Evolutionary conservation across 2,888 invertebrate genomes (phyloP).

Genomic region (Lingula anatina): DNA sequence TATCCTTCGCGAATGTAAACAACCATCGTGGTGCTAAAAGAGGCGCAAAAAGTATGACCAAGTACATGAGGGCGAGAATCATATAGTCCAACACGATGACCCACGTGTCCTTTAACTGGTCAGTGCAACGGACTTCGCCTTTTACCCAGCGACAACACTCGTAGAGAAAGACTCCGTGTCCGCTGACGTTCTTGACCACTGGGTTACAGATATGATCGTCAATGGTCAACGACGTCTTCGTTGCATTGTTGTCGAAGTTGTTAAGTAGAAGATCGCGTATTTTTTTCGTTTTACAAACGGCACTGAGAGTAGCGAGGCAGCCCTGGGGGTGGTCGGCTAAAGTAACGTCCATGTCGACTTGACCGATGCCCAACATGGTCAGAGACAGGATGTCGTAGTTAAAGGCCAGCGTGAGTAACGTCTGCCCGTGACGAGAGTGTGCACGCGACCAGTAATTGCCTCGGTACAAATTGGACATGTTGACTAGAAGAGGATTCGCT

Average conservation of each 20-base stretch:
- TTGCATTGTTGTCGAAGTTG: conserved; percentile 14
- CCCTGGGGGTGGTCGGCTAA: conserved; percentile 33
- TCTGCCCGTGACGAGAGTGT: conserved; percentile 37
- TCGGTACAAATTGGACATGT: no score
- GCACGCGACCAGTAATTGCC: conserved; percentile 44
- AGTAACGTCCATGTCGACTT: conserved; percentile 25
- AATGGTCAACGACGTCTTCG: conserved; percentile 1
- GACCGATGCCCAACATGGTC: conserved; percentile 39
- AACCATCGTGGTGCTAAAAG: conserved; percentile 33
- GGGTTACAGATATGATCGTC: conserved; percentile 35
- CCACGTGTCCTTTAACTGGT: conserved; percentile 29
- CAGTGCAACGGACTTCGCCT: conserved; percentile 23
- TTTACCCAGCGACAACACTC: conserved; percentile 29
- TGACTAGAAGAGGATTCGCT: no score
- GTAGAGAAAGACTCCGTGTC: conserved; percentile 32
- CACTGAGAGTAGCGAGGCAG: conserved; percentile 29
- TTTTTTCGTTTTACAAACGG: conserved; percentile 14
- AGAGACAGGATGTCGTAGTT: conserved; percentile 43
- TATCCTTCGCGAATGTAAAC: conserved; percentile 37
- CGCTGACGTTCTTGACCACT: conserved; percentile 21
- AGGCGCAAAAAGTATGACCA: conserved; percentile 39
- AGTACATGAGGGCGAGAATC: conserved; percentile 34
- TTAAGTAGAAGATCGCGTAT: conserved; percentile 23
- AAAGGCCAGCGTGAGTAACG: conserved; percentile 41
- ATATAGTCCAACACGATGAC: conserved; percentile 34